A percentile compares a stretch with the other conserved stretches of the same genome.
Conservation (phyloP, 2,888 invertebrate species). For the Campaea margaritaria region DNA sequence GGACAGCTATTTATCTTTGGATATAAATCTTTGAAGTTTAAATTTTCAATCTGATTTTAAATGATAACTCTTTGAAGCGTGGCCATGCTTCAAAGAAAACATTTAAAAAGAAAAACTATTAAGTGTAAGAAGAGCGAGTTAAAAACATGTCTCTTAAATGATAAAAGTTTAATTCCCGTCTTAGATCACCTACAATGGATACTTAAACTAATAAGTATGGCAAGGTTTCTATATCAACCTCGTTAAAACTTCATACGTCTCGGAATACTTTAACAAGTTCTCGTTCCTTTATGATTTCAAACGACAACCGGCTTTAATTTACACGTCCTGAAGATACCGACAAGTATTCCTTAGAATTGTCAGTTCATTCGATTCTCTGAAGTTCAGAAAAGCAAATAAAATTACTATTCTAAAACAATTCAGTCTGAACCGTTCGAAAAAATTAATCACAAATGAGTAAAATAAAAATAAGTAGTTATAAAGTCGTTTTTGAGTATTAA, state of each 20-base stretch:
- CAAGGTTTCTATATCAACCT: constrained; percentile 56
- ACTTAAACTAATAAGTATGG: constrained; percentile 54
- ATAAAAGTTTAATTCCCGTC: constrained; percentile 24
- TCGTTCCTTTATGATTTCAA: constrained; percentile 58
- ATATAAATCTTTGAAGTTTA: no score
- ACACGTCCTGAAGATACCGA: constrained; percentile 43
- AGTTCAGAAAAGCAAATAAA: no score
- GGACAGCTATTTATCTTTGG: no score
- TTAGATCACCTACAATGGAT: constrained; percentile 34
- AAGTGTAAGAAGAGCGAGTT: constrained; percentile 17
- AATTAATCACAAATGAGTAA: no score
- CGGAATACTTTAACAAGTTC: constrained; percentile 65
- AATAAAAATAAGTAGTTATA: no score
- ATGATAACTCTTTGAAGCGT: no score
- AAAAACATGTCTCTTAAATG: constrained; percentile 14
- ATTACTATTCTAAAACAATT: no score
- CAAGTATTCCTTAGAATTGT: constrained; percentile 17
- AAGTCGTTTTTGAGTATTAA: no score
- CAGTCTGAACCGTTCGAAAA: no score
- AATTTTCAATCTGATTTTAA: no score
- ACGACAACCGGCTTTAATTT: constrained; percentile 56
- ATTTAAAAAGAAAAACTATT: background rate
- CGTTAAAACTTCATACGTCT: constrained; percentile 71
- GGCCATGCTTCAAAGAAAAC: background rate
- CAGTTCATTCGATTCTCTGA: background rate